Base-by-base conservation (phyloP, 2,113 vertebrate species). In the Ammodytes marinus region DNA sequence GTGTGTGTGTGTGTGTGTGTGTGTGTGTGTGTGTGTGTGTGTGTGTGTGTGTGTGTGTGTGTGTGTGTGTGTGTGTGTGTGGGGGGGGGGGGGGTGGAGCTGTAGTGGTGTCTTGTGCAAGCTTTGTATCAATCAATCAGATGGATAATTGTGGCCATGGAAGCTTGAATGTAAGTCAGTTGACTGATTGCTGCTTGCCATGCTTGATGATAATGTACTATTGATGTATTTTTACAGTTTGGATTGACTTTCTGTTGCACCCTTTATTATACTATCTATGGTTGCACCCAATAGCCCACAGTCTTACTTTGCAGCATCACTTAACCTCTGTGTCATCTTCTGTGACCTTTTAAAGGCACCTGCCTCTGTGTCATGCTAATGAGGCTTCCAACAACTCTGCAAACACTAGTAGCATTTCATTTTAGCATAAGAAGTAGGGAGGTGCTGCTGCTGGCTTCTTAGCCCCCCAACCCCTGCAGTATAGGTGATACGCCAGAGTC, bases 371-470 rank as follows among this genome's bases (percentile, higher is more conserved):
- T 82, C 65, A 86, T 50, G 53, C 57, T 65, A 75, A 84, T 83
- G 27, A 68, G 46, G 63, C 55, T 71, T 82, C 14, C 46, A 88
- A 66, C 60, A 60, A 57, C 72, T 77, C 65, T 50, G 53, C 42
- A 45, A 80, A 79, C 80, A 45, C 71, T 84, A 83, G 78, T 84
- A 83, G 78, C 81, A 71, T 80, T 83, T 88, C 61, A 76, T 83
- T 79, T 87, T 79, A 63, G 83, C 67, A 63, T 72, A 81, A 83
- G 79, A 84, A 65, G 85, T 88, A 55, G 85, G 81, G 87, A 87
- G 77, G 27, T 27, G 27, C 27, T 85, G 63, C 84, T 80, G 66
- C 69, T 83, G 81, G 83, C 79, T 88, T 66, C 73, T 77, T 57
- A 79, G 61, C 9, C 77, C 68, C 27, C 27, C 27, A 27, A 78